Evolutionary conservation across 2,113 vertebrate genomes (phyloP).

Genomic region (Neogobius melanostomus): DNA sequence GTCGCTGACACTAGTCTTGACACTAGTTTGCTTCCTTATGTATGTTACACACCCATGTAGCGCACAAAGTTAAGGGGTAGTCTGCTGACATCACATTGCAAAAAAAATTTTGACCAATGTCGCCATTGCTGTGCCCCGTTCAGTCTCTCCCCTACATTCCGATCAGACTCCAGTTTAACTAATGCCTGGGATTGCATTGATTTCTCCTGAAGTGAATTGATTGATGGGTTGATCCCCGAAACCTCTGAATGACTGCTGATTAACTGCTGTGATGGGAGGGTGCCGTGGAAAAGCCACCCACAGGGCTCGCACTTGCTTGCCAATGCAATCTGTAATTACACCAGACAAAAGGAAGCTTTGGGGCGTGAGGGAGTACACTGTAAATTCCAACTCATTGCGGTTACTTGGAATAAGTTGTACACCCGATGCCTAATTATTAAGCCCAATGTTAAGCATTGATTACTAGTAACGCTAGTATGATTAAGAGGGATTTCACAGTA

Average conservation of each 20-base stretch:
- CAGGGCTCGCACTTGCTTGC: not conserved
- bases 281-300: constrained; percentile 17
- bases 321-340: constrained; percentile 53
- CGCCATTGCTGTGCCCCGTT: not conserved
- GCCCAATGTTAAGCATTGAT: too few relatives aligned
- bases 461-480: too few relatives aligned
- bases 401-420: too few relatives aligned
- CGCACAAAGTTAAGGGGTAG: too few relatives aligned
- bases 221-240: constrained; percentile 62
- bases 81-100: too few relatives aligned
- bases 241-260: constrained; percentile 62
- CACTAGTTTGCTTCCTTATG: too few relatives aligned
- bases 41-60: too few relatives aligned
- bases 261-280: constrained; percentile 56
- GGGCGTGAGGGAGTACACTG: constrained; percentile 28
- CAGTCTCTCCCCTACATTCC: constrained; percentile 36
- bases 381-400: too few relatives aligned
- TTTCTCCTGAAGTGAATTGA: constrained; percentile 65
- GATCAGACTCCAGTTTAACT: constrained; percentile 62
- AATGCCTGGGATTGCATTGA: constrained; percentile 70
- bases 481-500: too few relatives aligned
- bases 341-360: constrained; percentile 49
- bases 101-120: not conserved
- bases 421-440: too few relatives aligned
- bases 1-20: too few relatives aligned